These are phyloP conservation scores for Apodemus speciosus DNA, from an alignment of 2,113 vertebrate species.

Conservation along the genomic window DNA sequence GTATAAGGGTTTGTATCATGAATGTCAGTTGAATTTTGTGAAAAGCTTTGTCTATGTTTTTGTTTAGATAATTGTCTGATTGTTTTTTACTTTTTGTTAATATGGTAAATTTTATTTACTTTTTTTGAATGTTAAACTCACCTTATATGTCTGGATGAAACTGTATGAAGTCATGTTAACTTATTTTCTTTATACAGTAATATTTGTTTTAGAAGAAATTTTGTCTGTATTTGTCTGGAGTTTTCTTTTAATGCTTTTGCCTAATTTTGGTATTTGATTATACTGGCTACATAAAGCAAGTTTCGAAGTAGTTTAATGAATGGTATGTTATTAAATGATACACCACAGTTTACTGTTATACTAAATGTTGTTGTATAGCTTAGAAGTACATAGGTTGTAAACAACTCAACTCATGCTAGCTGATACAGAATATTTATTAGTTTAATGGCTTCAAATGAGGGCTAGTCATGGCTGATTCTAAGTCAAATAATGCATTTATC, in stretches of 20 bases:
- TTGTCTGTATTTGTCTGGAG: conserved; percentile 2
- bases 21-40: conserved; percentile 28
- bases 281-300: neutral
- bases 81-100: neutral
- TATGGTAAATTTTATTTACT: neutral
- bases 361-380: conserved; percentile 16
- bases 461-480: neutral
- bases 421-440: conserved; percentile 15
- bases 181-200: neutral
- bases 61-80: neutral
- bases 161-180: neutral
- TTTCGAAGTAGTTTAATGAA: conserved; percentile 51
- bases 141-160: conserved; percentile 14
- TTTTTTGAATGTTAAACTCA: conserved; percentile 40
- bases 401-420: conserved; percentile 12
- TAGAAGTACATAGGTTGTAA: conserved; percentile 3
- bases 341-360: neutral
- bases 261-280: conserved; percentile 32
- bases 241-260: conserved; percentile 39
- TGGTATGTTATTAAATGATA: neutral
- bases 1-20: conserved; percentile 5
- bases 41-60: neutral
- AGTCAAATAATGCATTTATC: neutral
- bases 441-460: neutral
- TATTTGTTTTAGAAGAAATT: conserved; percentile 9